Evolutionary conservation across 2,797 vertebrate genomes (phyloP), one percentile per base, ranked within the genome.

Genomic region (Salarias fasciatus): DNA sequence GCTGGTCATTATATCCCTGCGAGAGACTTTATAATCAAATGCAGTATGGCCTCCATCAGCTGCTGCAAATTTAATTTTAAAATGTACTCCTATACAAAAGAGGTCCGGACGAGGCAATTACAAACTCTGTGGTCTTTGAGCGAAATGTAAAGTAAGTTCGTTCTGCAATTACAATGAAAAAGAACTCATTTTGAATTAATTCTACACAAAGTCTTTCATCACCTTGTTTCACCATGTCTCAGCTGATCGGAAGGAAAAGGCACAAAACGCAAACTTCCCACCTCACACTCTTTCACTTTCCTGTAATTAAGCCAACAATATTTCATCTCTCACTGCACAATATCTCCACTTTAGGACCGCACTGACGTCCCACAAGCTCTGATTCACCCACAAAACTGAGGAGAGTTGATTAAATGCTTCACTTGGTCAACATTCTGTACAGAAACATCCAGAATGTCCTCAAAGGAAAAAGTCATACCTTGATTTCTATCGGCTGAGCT

Each of bases 371-470:
- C 66, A 64, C 35, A 80, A 53, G 65, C 65, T 45, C 52, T 14
- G 40, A 51, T 68, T 75, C 79, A 63, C 62, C 76, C 50, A 67
- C 15, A 33, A 42, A 67, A 72, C 58, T 54, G 24, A 74, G 73
- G 53, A 55, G 8, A 63, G 69, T 40, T 78, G 84, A 86, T 88
- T 85, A 86, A 84, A 91, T 89, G 53, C 85, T 86, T 82, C 80
- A 86, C 86, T 74, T 75, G 79, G 85, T 82, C 81, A 85, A 66
- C 53, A 62, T 44, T 66, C 47, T 44, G 58, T 53, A 73, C 37
- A 45, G 63, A 62, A 72, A 69, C 77, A 72, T n/a, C n/a, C n/a
- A 71, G 68, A 79, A 77, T n/a, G n/a, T n/a, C n/a, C n/a, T n/a
- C n/a, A 63, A 76, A 70, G 46, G 48, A 62, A 58, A 40, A 46